A percentile compares a stretch with the other conserved stretches of the same genome.
Conservation (phyloP, 2,113 vertebrate species). For the Serilophus lunatus region DNA sequence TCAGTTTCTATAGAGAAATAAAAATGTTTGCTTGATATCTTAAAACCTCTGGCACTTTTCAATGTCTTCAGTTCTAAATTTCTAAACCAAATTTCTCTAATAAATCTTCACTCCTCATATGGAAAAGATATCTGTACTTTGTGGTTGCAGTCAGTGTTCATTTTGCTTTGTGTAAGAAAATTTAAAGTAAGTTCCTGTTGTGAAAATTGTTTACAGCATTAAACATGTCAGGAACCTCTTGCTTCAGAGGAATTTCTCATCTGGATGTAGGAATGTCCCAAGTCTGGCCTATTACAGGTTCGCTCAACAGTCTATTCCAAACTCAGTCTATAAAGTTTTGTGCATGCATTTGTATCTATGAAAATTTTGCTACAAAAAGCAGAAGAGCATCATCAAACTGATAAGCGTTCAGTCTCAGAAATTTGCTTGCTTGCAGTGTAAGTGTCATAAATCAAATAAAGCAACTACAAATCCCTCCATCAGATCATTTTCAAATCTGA, state of each 20-base stretch:
- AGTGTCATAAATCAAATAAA: not conserved
- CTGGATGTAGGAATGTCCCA: not conserved
- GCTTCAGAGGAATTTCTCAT: not conserved
- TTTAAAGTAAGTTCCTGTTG: not conserved
- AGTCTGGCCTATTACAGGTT: not conserved
- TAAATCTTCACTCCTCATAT: not conserved
- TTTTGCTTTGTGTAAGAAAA: not conserved
- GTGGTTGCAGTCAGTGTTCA: not conserved
- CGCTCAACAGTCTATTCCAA: not conserved
- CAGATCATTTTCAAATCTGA: not conserved
- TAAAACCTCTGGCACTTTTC: not conserved
- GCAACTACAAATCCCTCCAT: not conserved
- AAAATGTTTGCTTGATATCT: not conserved
- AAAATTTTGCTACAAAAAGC: not conserved
- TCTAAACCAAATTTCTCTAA: not conserved
- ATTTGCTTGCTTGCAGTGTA: not conserved
- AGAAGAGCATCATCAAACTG: not conserved
- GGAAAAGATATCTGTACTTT: not conserved
- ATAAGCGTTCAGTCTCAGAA: fast-evolving
- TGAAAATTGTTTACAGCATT: not conserved
- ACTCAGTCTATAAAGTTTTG: not conserved
- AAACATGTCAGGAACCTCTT: not conserved
- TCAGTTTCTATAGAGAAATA: not conserved
- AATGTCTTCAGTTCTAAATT: not conserved
- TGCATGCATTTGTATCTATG: not conserved